Base-by-base conservation (phyloP, 2,113 vertebrate species). In the Pogonocichla stellata region DNA sequence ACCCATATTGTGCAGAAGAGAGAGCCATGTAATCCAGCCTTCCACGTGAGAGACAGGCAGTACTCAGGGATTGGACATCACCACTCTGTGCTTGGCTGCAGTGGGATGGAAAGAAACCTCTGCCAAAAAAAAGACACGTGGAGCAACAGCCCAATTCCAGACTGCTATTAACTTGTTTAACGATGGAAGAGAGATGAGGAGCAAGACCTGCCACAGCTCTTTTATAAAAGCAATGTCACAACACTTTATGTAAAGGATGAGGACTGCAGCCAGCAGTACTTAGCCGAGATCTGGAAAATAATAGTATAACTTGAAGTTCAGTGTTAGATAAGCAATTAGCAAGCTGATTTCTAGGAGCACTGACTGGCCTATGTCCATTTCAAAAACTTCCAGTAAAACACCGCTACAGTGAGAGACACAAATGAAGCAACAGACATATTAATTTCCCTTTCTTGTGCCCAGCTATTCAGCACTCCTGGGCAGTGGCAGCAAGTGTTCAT, bases 101-200 rank as follows among this genome's bases (percentile, higher is more conserved):
- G 22, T 0, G 29, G 6, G 54, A 70, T 89, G 92, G 93, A 95
- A 92, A 90, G 51, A 91, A 93, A 91, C 58, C 38, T 31, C 47
- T 85, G 89, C 88, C 71, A 94, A 82, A 54, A 56, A 82, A 78
- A 84, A 72, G 47, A 69, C 56, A 71, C 2, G 2, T 57, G 85
- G 40, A 88, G 40, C 54, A 91, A 34, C 17, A 88, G 66, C 29
- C 54, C 71, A 66, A 14, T 67, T 66, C 91, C 81, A 92, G 40
- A 45, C n/a, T 67, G 45, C 74, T 91, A 20, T 88, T 90, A 93
- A 83, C 43, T 71, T 88, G 67, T 78, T 88, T 62, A 86, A 94
- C 3, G 33, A 40, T 6, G 4, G 66, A 81, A 72, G 73, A 72
- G 60, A 87, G 57, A 70, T 20, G 72, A 87, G 38, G 40, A 85